Evolutionary conservation across 2,797 vertebrate species (phyloP), one percentile per base, ranked within the genome.

Genomic region (Brachyalestes nurse): DNA sequence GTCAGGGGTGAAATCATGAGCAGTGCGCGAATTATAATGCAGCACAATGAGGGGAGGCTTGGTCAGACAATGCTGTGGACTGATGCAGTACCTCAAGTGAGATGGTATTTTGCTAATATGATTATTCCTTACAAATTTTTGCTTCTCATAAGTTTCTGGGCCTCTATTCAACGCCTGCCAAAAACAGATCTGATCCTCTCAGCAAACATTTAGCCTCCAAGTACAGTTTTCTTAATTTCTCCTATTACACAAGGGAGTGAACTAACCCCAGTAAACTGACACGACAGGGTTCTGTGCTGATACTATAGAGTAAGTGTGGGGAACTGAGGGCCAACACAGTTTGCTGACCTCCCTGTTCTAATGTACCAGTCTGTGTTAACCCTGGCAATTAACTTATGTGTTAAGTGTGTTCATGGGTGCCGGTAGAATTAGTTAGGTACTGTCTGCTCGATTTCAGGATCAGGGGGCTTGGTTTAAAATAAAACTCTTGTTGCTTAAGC

Each of bases 1-100:
- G 47, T 66, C 79, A 79, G 60, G 64, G 62, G 40, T 49, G 21
- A 49, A 69, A 69, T 23, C 9, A 5, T 47, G 66, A 69, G 38
- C 38, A 5, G 38, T 40, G 62, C 17, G 7, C 9, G 62, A 34
- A 34, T 42, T 65, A 65, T 40, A 65, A 19, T 19, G 62, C 6
- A 7, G 62, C 17, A 10, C 62, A 65, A 19, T 6, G 14, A 65
- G 8, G 62, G 13, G 14, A 40, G 62, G 28, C 16, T 65, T 34
- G 7, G 34, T 42, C 62, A n/a, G 62, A 65, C 25, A 28, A 28
- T 28, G 21, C 23, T 61, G 6, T 25, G 60, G 25, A 61, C 9
- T 6, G 38, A 10, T 65, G 17, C 13, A 16, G 25, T 16, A 17
- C 12, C 16, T 64, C 10, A 28, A 28, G 13, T 17, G 28, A 6